Conservation (phyloP, 1,140 invertebrate genomes). For the Ephestia elutella region DNA sequence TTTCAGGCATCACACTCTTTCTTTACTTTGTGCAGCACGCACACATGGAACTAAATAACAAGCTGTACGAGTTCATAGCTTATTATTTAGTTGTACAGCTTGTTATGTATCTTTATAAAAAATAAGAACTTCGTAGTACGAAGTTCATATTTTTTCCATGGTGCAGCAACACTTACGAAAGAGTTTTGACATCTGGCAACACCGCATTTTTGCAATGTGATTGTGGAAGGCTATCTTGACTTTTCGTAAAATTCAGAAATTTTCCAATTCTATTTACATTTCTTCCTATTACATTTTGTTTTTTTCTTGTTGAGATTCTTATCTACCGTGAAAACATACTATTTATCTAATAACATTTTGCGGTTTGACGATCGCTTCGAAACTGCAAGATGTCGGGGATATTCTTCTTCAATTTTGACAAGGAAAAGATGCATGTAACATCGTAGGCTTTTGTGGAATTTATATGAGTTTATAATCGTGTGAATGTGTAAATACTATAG, state of each 20-base stretch:
- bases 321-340: constrained; percentile 26
- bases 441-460: constrained; percentile 46
- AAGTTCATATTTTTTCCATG: not conserved
- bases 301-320: constrained; percentile 37
- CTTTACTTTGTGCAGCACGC: no score
- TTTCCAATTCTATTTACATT: constrained; percentile 48
- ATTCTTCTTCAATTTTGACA: constrained; percentile 68
- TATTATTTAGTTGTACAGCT: no score
- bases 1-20: no score
- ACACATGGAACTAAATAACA: no score
- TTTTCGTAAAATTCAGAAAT: constrained; percentile 47
- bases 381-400: constrained; percentile 70
- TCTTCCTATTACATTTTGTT: constrained; percentile 37
- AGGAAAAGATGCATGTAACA: constrained; percentile 61
- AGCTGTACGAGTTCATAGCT: no score
- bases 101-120: no score
- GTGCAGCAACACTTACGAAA: no score
- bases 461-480: constrained; percentile 51
- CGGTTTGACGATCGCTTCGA: constrained; percentile 21
- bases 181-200: not conserved
- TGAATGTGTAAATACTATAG: constrained; percentile 68
- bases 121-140: not conserved
- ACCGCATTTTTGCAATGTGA: constrained; percentile 66
- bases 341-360: constrained; percentile 13
- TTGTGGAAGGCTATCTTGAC: constrained; percentile 51